Evolutionary conservation across 2,113 vertebrate genomes (phyloP), one percentile per base, ranked within the genome.

Genomic region (Scolopax mira): DNA sequence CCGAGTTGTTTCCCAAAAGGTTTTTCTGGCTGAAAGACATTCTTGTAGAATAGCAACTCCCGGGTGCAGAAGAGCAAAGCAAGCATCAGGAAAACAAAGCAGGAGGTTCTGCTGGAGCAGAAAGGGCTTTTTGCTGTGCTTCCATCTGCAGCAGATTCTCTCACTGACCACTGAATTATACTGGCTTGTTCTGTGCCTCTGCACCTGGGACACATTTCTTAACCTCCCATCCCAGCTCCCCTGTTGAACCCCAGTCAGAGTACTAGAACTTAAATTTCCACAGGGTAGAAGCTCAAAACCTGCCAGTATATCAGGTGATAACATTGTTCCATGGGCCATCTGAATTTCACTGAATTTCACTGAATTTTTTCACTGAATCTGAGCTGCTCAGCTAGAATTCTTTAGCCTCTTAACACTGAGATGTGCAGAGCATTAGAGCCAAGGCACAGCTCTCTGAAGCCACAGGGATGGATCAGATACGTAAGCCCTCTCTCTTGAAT

Each of bases 221-320:
- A 57, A 91, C 15, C 6, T 52, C 11, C 18, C 19, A 69, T 4
- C 13, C 14, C 2, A 0, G 0, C 49, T 48, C 12, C 58, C 4
- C 37, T 41, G 0, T 1, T 70, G 33, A 81, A 55, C 22, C 11
- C 74, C n/a, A 86, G 52, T 66, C 28, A 54, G 79, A 77, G 11
- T 48, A 64, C 79, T 54, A 85, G 60, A 77, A 61, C 27, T 33
- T 72, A 52, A 42, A 18, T 85, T 79, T 82, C 8, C 24, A 30
- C 1, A 2, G 61, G 11, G 28, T 15, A 51, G 62, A 51, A 88
- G 11, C 58, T 91, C 30, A 85, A 87, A 87, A 51, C 10, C 27
- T 67, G 60, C 12, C 51, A 42, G 18, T 55, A 18, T 5, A 5
- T n/a, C 41, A 61, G 14, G 18, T 3, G 30, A 39, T 21, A 52